phyloP scores from a whole-genome alignment of 2,113 vertebrate species.

The Bos javanicus region DNA sequence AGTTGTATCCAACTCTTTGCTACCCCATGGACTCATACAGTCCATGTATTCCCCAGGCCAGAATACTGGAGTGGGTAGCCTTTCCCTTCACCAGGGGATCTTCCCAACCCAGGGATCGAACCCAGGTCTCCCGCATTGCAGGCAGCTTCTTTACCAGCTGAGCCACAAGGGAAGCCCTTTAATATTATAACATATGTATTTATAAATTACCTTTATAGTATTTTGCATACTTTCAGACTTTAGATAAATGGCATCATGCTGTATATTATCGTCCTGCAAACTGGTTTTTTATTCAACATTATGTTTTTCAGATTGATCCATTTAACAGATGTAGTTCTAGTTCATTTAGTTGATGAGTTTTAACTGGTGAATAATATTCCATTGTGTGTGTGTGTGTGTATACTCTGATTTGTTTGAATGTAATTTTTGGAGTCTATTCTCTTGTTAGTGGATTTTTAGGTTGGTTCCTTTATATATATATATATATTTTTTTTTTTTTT shows the following conservation, averaged over 20 bases:
- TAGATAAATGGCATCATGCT: background rate
- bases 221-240: background rate
- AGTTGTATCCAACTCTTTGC: background rate
- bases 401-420: background rate
- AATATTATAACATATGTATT: background rate
- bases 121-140: background rate
- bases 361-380: background rate
- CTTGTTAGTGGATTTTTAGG: background rate
- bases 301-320: background rate
- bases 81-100: background rate
- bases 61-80: background rate
- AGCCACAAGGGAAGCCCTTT: background rate
- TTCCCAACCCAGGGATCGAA: background rate
- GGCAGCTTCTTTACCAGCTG: background rate
- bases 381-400: background rate
- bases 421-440: background rate
- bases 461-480: background rate
- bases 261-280: background rate
- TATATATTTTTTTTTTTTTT: no score
- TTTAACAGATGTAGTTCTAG: background rate
- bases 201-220: background rate
- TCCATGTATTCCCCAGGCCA: background rate
- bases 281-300: background rate
- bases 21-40: background rate
- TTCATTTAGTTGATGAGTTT: background rate